Evolutionary conservation across 2,888 invertebrate species (phyloP), one percentile per base, ranked within the genome.

Genomic region (Caenorhabditis virilis): DNA sequence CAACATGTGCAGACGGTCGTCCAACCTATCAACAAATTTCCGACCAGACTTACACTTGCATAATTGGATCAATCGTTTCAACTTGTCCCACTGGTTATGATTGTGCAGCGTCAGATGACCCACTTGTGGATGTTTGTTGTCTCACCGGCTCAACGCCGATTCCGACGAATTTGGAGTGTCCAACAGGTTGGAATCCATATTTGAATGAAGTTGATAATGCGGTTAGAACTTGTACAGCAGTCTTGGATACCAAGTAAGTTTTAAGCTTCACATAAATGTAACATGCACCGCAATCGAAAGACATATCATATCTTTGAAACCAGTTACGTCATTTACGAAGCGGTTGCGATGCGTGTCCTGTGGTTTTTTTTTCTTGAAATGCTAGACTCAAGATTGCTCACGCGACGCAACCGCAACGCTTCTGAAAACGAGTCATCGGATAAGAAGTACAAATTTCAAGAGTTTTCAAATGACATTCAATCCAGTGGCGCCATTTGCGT

Each of bases 41-140:
- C 6, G 78, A 78, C 1, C 57, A 62, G 26, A 77, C 78, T 0
- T 80, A 74, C 41, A 62, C 71, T 3, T 77, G 60, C 38, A 61
- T 61, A 4, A 56, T 65, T n/a, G 49, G 59, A 42, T 13, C 59
- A 2, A 55, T 43, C 23, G 26, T 68, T 0, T 61, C 74, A 16
- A 64, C 72, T 36, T 81, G 81, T 53, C 81, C 81, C 13, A 56
- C 74, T 11, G 69, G 67, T 15, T 80, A 76, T 51, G 77, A 76
- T 20, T 81, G 81, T 66, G 65, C 77, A 0, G 57, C 57, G 0
- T 80, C 79, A 0, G 69, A 67, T 16, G 54, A 54, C 23, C 42
- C 61, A 2, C 69, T 71, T 23, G 45, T 76, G 16, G 72, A 71
- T 53, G 81, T 81, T n/a, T 81, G 81, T 36, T 81, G 81, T 51